phyloP scores from a whole-genome alignment of 1,140 invertebrate species.

The Cardiocondyla obscurior region DNA sequence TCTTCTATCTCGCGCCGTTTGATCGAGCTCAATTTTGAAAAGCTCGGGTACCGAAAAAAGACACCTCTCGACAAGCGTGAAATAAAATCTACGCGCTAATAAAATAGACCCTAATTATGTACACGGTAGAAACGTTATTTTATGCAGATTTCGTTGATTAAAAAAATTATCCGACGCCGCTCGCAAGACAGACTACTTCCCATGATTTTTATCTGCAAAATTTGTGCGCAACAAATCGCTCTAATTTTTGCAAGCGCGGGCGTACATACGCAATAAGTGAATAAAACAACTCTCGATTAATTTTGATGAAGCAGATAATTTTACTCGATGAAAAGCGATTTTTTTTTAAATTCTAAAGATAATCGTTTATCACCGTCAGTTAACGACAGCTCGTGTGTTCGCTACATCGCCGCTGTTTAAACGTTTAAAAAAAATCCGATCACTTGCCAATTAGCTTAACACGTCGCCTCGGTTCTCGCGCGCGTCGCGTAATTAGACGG shows the following conservation, averaged over 20 bases:
- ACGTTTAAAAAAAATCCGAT: constrained; percentile 16
- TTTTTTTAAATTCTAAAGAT: background rate
- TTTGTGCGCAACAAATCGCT: background rate
- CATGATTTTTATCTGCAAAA: background rate
- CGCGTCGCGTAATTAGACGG: constrained; percentile 6
- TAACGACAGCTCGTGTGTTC: background rate
- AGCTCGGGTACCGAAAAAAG: background rate
- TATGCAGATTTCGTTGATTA: no score
- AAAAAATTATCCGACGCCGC: no score
- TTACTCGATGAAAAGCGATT: background rate
- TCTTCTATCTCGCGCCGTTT: background rate
- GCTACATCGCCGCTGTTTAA: background rate
- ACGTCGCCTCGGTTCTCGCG: background rate
- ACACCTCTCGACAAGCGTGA: no score
- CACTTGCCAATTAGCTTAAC: background rate
- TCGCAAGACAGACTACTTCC: background rate
- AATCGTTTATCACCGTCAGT: background rate
- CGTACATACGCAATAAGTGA: no score
- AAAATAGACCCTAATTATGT: background rate
- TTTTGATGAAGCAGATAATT: background rate
- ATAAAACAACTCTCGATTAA: background rate
- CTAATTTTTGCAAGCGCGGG: background rate
- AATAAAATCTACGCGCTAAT: background rate
- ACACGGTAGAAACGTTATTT: background rate
- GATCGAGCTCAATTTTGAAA: background rate